Conservation (phyloP, 2,113 vertebrate genomes). For the Nibea coibor region DNA sequence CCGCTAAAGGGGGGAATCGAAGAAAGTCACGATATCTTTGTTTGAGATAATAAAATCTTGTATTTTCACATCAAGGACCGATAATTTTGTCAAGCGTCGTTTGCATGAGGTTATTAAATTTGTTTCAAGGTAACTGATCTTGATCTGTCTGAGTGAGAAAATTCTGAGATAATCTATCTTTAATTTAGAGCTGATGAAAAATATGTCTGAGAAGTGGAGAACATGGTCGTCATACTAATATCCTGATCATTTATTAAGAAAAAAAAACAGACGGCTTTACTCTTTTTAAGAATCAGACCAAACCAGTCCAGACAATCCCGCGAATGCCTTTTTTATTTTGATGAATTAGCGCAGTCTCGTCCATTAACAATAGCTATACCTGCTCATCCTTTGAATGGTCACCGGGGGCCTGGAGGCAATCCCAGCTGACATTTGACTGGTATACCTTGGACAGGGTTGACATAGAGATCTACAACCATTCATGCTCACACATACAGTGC, state of each 20-base stretch:
- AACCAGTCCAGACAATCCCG: background rate
- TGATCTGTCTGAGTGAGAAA: slow-evolving; percentile 1
- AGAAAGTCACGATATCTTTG: background rate
- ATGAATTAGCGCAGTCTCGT: background rate
- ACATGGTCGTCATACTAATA: slow-evolving; percentile 14
- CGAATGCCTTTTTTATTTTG: background rate
- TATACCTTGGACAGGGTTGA: too few relatives aligned
- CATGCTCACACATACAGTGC: too few relatives aligned
- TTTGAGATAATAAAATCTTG: slow-evolving; percentile 10
- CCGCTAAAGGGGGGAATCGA: background rate
- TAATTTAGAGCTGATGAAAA: slow-evolving; percentile 40
- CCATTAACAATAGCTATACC: background rate
- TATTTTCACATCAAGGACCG: slow-evolving; percentile 19
- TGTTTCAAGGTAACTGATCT: slow-evolving; percentile 41
- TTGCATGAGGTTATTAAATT: slow-evolving; percentile 36
- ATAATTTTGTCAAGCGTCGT: slow-evolving; percentile 34
- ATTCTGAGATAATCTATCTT: slow-evolving; percentile 33
- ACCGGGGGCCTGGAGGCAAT: too few relatives aligned
- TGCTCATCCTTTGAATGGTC: background rate
- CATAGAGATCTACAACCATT: too few relatives aligned
- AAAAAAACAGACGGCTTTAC: background rate
- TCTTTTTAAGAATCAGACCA: background rate
- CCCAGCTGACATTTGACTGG: too few relatives aligned
- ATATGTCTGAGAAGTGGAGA: slow-evolving; percentile 7
- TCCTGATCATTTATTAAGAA: background rate